Evolutionary conservation across 2,888 invertebrate species (phyloP).

Genomic region (Griposia aprilina): DNA sequence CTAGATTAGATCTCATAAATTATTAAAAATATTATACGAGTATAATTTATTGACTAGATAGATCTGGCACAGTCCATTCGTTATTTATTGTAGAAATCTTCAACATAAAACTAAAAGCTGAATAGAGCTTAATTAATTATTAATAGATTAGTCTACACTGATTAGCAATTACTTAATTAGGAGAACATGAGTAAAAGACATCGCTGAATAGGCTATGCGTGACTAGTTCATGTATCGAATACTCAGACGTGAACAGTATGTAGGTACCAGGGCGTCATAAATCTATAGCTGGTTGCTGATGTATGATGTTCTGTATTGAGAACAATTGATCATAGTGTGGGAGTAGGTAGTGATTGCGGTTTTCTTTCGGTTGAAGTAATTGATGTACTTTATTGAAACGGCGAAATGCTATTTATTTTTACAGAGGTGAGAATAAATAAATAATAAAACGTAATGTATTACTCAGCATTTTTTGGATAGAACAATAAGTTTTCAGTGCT

Average conservation of each 20-base stretch:
- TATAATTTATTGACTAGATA: not conserved
- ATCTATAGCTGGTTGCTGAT: constrained; percentile 19
- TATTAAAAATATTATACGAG: too few species aligned
- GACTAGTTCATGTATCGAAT: constrained; percentile 15
- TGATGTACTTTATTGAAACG: constrained; percentile 14
- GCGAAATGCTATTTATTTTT: not conserved
- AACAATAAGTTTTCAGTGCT: not conserved
- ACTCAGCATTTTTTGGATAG: not conserved
- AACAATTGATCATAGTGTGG: constrained; percentile 29
- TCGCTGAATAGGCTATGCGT: constrained; percentile 40
- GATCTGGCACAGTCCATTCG: not conserved
- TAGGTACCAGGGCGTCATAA: constrained; percentile 33
- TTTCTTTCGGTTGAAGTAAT: constrained; percentile 1
- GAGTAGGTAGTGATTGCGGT: not conserved
- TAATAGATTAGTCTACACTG: constrained; percentile 16
- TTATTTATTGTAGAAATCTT: not conserved
- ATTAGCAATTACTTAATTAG: constrained; percentile 51
- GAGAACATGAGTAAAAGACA: constrained; percentile 35
- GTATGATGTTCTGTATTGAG: not conserved
- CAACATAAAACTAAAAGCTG: constrained; percentile 3
- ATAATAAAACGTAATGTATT: constrained; percentile 1
- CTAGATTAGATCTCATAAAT: not conserved
- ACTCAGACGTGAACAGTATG: constrained; percentile 6
- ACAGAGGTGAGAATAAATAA: not conserved
- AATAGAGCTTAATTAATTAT: constrained; percentile 36